Base-by-base conservation (phyloP, 1,140 invertebrate species). In the Melanaphis sacchari region DNA sequence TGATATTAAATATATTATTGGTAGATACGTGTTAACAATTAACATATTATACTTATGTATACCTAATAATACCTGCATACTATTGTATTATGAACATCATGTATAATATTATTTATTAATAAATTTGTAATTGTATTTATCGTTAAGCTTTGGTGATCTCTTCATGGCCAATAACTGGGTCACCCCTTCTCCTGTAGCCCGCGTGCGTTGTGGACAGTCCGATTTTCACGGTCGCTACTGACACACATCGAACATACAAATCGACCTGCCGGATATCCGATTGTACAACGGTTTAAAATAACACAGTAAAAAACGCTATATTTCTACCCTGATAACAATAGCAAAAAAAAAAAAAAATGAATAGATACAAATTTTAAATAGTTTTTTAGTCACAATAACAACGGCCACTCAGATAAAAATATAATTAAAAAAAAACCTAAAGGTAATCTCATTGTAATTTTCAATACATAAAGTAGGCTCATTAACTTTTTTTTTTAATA, bases 211-310 rank as follows among this genome's bases (percentile, higher is more conserved):
- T 82, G n/a, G 91, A 92, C 59, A 82, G 90, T 82, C 90, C 66
- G 90, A 92, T 92, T 92, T 92, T 92, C 91, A 92, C 91, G 91
- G 91, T 92, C 91, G 91, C 76, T 22, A 76, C 66, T 92, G 91
- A 92, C 91, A 92, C 76, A 92, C 91, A 92, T 92, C 43, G 43
- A 38, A 41, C 54, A 9, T 38, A n/a, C 54, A 6, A 66, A 54
- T 41, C 43, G 43, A 22, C 18, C n/a, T 76, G 49, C 91, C 91
- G 91, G 91, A 92, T 92, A 92, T 92, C 59, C 91, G 91, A 92
- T 24, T 82, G n/a, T 36, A 89, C 43, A 38, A 49, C 31, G 41
- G 85, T 87, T 87, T 87, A 87, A 87, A 87, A 87, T 46, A 46
- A 87, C 46, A 49, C n/a, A 87, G n/a, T 46, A 87, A n/a, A 38